Conservation (phyloP, 53 echinoderm and acorn worm species). For the Holothuria leucospilota region DNA sequence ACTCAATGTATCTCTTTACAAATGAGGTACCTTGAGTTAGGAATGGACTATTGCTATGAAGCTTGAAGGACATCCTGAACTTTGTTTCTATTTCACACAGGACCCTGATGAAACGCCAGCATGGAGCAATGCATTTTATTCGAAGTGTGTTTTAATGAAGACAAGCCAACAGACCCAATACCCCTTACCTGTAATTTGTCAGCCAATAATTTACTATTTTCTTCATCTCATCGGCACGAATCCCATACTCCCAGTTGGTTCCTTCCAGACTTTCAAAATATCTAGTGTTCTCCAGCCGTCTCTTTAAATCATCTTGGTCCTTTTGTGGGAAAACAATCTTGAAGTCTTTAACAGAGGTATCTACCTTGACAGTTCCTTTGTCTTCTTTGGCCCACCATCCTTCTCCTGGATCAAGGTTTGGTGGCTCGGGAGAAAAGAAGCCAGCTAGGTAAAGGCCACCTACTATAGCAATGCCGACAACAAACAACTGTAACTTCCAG, state of each 20-base stretch:
- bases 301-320: slow-evolving; percentile 60
- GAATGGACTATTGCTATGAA: too few relatives aligned
- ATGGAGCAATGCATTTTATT: too few relatives aligned
- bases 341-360: slow-evolving; percentile 56
- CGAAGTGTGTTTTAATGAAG: too few relatives aligned
- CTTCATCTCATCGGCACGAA: slow-evolving; percentile 69
- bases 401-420: slow-evolving; percentile 60
- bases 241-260: slow-evolving; percentile 71
- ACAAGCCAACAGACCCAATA: too few relatives aligned
- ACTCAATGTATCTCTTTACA: too few relatives aligned
- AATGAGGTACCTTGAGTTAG: too few relatives aligned
- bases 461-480: slow-evolving; percentile 3
- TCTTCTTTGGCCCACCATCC: slow-evolving; percentile 84
- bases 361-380: slow-evolving; percentile 44
- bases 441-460: slow-evolving; percentile 60
- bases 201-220: slow-evolving; percentile 65
- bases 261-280: slow-evolving; percentile 71
- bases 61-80: too few relatives aligned
- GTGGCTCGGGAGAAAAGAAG: slow-evolving; percentile 47
- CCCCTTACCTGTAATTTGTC: slow-evolving; percentile 59
- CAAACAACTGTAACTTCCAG: slow-evolving; percentile 7
- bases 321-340: slow-evolving; percentile 49
- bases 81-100: too few relatives aligned
- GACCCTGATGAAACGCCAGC: too few relatives aligned
- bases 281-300: slow-evolving; percentile 48